Evolutionary conservation across 2,888 invertebrate species (phyloP), one percentile per base, ranked within the genome.

Genomic region (Eumerus sabulonum): DNA sequence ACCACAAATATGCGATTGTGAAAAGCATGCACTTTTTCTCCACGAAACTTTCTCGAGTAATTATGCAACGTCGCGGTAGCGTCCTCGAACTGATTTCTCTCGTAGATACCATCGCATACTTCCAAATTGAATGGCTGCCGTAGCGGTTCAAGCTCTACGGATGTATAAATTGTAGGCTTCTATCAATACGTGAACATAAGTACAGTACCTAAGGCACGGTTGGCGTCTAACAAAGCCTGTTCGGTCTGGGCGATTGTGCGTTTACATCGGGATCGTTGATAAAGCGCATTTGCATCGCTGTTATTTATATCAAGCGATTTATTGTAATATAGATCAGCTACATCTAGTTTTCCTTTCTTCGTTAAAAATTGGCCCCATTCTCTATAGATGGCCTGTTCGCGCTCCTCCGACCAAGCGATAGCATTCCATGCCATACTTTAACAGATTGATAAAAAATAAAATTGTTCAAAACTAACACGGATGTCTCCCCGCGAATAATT

Each of bases 301-400:
- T 66, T 51, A 1, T 82, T 59, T 0, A 81, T 60, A 0, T 76
- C 51, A 19, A 85, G 66, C 53, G 84, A 83, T 48, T 81, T 83
- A 18, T 84, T 67, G 17, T 82, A 85, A 44, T 85, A 86, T 1
- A 44, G 51, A 16, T 76, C 54, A 0, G 85, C 85, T 5, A 64
- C 63, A 5, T 60, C 40, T 3, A 82, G 71, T 19, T 72, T 50
- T 1, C 84, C 73, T 1, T 57, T 74, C 1, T 59, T 51, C 2
- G 81, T 47, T 11, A 76, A 84, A 9, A 63, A 77, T 27, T 83
- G 62, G 0, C 83, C 85, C 86, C 85, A 85, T 51, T 83, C 84
- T 3, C 86, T 83, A 16, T 83, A 83, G 5, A 86, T 83, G 0
- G 83, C 76, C 12, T 66, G 76, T 27, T 57, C 57, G 1, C 63